Base-by-base conservation (phyloP, 2,113 vertebrate genomes). In the Tetrao urogallus region DNA sequence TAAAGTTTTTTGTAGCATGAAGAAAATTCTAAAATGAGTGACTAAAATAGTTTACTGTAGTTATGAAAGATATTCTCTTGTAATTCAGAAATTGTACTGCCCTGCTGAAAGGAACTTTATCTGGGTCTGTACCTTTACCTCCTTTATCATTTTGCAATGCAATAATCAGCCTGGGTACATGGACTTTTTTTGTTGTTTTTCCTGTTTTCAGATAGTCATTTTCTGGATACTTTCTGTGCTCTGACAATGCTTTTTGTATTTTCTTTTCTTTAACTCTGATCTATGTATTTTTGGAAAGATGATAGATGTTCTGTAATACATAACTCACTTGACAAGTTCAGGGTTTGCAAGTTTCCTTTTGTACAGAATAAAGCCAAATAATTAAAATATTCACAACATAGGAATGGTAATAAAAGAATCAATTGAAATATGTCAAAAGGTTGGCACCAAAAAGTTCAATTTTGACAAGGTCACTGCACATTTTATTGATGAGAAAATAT, bases 401-500 rank as follows among this genome's bases (percentile, higher is more conserved):
- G 56, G 83, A 93, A 86, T 4, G 40, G 43, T 71, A 78, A 85
- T 72, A 63, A 88, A 81, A 89, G 16, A 86, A 81, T 93, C 57
- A 83, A 83, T 88, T 76, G 78, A 69, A 30, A 22, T 72, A 11
- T 43, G 50, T 70, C 60, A 58, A 77, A 80, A 77, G 45, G 7
- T 76, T 50, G 82, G 58, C 3, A 4, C 18, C 22, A 58, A 21
- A 40, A 80, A 70, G 56, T 80, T 80, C 11, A 58, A 86, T 43
- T 81, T 88, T 90, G 70, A 66, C 20, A 50, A 50, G 7, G 18
- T 74, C 77, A 5, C 45, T 58, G 27, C 50, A 70, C 38, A 61
- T 85, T 75, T 89, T 82, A 65, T 90, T 87, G 42, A 87, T 82
- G 78, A 84, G 27, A 88, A 91, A 88, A 79, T 84, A 86, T 64